Evolutionary conservation across 2,113 vertebrate genomes (phyloP).

Genomic region (Natator depressus): DNA sequence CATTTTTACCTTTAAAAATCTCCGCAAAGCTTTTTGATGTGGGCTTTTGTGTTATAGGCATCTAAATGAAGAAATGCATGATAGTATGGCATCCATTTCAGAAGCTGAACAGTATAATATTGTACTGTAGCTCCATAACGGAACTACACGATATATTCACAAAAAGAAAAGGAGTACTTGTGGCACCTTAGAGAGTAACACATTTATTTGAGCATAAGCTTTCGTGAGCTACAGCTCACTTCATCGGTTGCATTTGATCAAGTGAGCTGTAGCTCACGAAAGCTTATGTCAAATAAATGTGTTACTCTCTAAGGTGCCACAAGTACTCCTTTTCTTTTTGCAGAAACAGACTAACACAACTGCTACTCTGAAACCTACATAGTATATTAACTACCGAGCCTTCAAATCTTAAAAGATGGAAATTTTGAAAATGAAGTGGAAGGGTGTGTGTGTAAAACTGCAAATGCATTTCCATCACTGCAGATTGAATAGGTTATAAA

Average conservation of each 20-base stretch:
- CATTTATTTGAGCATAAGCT: too few species aligned
- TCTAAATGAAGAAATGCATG: not conserved
- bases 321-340: too few species aligned
- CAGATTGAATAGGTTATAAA: not conserved
- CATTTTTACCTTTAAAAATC: not conserved
- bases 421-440: not conserved
- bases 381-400: not conserved
- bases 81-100: not conserved
- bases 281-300: too few species aligned
- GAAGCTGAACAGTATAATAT: fast-evolving
- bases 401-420: not conserved
- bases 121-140: not conserved
- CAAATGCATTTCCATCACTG: not conserved
- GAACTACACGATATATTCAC: not conserved
- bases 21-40: not conserved
- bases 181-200: too few species aligned
- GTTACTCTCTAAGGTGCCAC: too few species aligned
- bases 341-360: too few species aligned
- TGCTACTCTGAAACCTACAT: not conserved
- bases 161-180: too few species aligned
- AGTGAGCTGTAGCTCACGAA: too few species aligned
- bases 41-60: not conserved
- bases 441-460: not conserved
- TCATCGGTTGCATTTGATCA: too few species aligned
- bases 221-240: too few species aligned